Base-by-base conservation (phyloP, 2,113 vertebrate species). In the Ictalurus punctatus region DNA sequence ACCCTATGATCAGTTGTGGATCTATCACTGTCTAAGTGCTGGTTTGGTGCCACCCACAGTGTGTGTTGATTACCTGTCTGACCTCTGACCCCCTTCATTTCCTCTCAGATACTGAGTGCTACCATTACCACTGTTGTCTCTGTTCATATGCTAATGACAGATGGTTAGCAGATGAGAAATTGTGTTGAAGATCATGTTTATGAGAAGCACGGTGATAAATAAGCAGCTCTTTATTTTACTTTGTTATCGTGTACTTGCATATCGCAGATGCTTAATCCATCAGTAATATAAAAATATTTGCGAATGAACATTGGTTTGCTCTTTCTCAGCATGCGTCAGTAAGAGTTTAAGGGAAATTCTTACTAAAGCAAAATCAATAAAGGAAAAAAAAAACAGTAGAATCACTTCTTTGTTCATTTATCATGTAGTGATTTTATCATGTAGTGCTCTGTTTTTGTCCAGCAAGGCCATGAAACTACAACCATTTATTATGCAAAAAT, bases 1-100 rank as follows among this genome's bases (percentile, higher is more conserved):
- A 88, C 78, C 54, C 37, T 86, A 83, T 83, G 85, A 88, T 88
- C 79, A 83, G 58, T 14, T 78, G 30, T 69, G 67, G 69, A 65
- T 88, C 5, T 48, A 65, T 44, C 54, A 13, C 76, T 86, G 80
- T 89, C 85, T 76, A 56, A 82, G 59, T 80, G 76, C 74, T 52
- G 10, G 13, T 80, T 63, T 21, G 59, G 27, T 52, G 63, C 13
- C 59, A 74, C 44, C 30, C 21, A 23, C 16, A 17, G 56, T 65
- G 74, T 79, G 30, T 71, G 58, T 52, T 91, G 90, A 89, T 89
- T 87, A 87, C 81, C 67, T 80, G 86, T 84, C 79, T 90, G 81
- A 48, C 79, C 84, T 61, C 67, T 84, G 88, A 40, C 65, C 78
- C 40, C 69, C 58, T 59, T 54, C 76, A 81, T 48, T 78, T 27